phyloP scores from a whole-genome alignment of 2,113 vertebrate species.

The Cebus imitator region DNA sequence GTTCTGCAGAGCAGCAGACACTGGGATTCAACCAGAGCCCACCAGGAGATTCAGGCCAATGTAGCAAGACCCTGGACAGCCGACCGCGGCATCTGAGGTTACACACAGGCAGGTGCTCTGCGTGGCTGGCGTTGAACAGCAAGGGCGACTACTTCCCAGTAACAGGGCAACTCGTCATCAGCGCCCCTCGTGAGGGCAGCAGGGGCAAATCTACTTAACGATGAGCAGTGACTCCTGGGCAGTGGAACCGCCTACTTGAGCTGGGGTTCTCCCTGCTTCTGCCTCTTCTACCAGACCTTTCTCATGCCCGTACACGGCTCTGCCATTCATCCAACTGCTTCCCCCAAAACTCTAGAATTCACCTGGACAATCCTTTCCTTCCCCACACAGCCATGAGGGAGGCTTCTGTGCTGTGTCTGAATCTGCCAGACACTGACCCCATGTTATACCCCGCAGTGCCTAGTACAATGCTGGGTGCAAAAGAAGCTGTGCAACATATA shows the following conservation, averaged over 20 bases:
- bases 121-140: not conserved
- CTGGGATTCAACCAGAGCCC: not conserved
- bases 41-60: accelerated
- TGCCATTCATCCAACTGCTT: not conserved
- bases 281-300: not conserved
- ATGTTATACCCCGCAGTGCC: accelerated
- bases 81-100: accelerated
- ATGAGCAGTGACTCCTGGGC: not conserved
- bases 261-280: not conserved
- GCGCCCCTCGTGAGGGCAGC: not conserved
- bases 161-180: not conserved
- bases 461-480: not conserved
- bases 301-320: not conserved
- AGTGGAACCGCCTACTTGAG: not conserved
- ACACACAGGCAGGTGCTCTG: not conserved
- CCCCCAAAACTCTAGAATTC: not conserved
- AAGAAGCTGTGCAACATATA: accelerated
- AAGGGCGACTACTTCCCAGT: accelerated
- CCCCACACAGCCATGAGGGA: no score
- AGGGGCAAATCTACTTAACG: not conserved
- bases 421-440: not conserved
- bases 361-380: not conserved
- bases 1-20: not conserved
- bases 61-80: not conserved
- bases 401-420: not conserved